These are phyloP conservation scores for Latrodectus elegans DNA, from an alignment of 2,888 invertebrate species.

Conservation along the genomic window DNA sequence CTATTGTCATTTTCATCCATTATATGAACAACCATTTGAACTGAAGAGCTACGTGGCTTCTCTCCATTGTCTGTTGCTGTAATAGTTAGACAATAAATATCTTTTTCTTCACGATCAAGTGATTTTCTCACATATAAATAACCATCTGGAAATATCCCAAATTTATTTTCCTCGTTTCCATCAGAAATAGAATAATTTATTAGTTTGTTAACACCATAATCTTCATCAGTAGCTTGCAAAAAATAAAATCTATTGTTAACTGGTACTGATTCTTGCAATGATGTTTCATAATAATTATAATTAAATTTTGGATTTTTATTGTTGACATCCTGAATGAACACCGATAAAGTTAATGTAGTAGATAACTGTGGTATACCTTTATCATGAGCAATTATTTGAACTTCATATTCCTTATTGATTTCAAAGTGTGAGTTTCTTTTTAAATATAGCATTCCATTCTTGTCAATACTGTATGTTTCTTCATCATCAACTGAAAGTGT, in stretches of 20 bases:
- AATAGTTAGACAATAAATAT: slow-evolving; percentile 92
- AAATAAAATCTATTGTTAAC: slow-evolving; percentile 94
- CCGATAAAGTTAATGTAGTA: slow-evolving; percentile 82
- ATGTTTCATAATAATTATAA: slow-evolving; percentile 93
- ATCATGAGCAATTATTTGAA: slow-evolving; percentile 78
- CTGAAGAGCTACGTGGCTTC: slow-evolving; percentile 84
- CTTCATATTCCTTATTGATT: slow-evolving; percentile 56
- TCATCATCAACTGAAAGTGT: slow-evolving; percentile 86
- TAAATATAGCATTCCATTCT: slow-evolving; percentile 90
- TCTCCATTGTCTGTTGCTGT: slow-evolving; percentile 87
- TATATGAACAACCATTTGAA: slow-evolving; percentile 92
- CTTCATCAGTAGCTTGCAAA: slow-evolving; percentile 90
- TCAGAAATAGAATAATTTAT: slow-evolving; percentile 88
- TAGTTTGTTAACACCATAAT: slow-evolving; percentile 86
- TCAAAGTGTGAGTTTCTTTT: slow-evolving; percentile 83
- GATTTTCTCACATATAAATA: slow-evolving; percentile 89
- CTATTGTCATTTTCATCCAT: slow-evolving; percentile 97
- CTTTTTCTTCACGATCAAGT: slow-evolving; percentile 91
- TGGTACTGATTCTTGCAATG: slow-evolving; percentile 89
- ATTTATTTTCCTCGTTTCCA: slow-evolving; percentile 89
- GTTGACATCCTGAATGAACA: slow-evolving; percentile 90
- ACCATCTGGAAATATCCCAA: slow-evolving; percentile 97
- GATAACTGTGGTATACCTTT: slow-evolving; percentile 83
- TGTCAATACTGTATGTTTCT: slow-evolving; percentile 87
- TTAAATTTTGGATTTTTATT: slow-evolving; percentile 96